Conservation (phyloP, 2,113 vertebrate genomes). For the Pelobates fuscus region DNA sequence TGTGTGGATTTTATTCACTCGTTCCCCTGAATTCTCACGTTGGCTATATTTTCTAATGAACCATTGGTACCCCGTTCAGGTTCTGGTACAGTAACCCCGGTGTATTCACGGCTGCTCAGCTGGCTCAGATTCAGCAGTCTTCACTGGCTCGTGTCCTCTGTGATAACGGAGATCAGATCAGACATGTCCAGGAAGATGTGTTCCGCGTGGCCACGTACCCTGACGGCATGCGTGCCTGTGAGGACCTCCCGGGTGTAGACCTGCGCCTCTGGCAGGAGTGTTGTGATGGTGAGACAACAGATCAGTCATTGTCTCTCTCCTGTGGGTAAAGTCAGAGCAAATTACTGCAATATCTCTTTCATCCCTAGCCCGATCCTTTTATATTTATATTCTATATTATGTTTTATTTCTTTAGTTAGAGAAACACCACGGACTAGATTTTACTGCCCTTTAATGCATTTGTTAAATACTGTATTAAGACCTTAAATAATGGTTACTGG, state of each 20-base stretch:
- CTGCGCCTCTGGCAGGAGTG: constrained; percentile 70
- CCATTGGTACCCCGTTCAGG: constrained; percentile 44
- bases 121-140: constrained; percentile 64
- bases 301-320: neutral
- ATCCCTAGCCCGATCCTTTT: too few species aligned
- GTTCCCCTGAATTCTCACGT: too few species aligned
- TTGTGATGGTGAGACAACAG: constrained; percentile 66
- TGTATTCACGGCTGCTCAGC: constrained; percentile 60
- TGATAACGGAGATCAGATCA: constrained; percentile 69
- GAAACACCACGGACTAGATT: neutral
- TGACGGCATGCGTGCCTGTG: constrained; percentile 62
- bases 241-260: constrained; percentile 59
- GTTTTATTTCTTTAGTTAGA: too few species aligned
- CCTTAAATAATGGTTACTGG: too few species aligned
- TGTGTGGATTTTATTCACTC: too few species aligned
- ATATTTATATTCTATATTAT: too few species aligned
- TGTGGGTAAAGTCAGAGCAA: neutral
- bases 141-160: constrained; percentile 70
- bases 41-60: neutral
- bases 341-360: too few species aligned
- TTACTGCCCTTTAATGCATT: too few species aligned
- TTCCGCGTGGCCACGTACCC: constrained; percentile 63
- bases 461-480: too few species aligned
- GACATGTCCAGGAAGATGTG: constrained; percentile 65
- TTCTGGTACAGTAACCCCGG: constrained; percentile 71